These are phyloP conservation scores for Clupea harengus DNA, from an alignment of 2,113 vertebrate genomes.

Conservation along the genomic window DNA sequence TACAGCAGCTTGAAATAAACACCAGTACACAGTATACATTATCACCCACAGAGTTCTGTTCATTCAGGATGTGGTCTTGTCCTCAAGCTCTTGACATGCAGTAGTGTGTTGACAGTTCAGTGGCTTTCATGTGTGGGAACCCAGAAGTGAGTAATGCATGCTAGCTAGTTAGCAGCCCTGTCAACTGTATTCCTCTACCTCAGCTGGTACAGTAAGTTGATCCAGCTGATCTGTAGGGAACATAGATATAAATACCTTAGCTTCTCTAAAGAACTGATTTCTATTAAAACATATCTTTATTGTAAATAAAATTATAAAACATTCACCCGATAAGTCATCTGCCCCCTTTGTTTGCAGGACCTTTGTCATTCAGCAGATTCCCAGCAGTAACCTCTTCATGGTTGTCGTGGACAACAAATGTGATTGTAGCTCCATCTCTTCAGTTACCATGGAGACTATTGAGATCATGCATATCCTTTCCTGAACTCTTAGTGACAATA, in stretches of 20 bases:
- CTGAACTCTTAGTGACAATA: background rate
- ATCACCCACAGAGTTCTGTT: background rate
- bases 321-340: no score
- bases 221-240: background rate
- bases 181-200: no score
- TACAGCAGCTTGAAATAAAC: conserved; percentile 56
- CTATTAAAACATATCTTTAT: background rate
- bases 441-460: conserved; percentile 93
- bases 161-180: no score
- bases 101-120: background rate
- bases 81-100: background rate
- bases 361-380: conserved; percentile 99
- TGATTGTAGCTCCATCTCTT: conserved; percentile 81
- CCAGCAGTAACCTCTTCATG: conserved; percentile 99
- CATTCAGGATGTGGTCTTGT: background rate
- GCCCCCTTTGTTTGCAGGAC: conserved; percentile 79
- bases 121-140: no score
- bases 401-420: conserved; percentile 97
- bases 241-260: background rate
- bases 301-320: background rate
- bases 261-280: background rate
- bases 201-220: background rate
- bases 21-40: background rate
- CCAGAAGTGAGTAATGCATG: no score
- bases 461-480: conserved; percentile 99